Percentiles rank a stretch among this genome's conserved stretches.
These are phyloP conservation scores for Hecatera dysodea DNA, from an alignment of 2,888 invertebrate species.

Conservation along the genomic window DNA sequence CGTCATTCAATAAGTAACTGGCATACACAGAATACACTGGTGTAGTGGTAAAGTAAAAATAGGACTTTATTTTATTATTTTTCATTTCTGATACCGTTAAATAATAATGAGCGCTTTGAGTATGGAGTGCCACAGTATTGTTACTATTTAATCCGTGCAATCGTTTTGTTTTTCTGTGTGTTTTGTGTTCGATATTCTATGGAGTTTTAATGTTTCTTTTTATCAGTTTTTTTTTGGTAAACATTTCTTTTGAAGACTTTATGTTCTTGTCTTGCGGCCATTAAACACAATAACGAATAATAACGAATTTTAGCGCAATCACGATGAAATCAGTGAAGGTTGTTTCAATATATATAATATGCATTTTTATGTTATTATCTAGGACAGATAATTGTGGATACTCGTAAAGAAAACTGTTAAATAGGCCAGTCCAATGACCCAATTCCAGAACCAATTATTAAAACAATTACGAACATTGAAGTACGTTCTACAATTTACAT, in stretches of 20 bases:
- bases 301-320: not conserved
- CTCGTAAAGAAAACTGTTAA: not conserved
- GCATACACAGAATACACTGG: too few relatives aligned
- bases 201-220: not conserved
- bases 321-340: not conserved
- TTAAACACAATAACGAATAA: not conserved
- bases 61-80: not conserved
- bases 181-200: not conserved
- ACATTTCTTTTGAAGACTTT: not conserved
- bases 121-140: not conserved
- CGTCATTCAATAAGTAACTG: not conserved
- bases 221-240: not conserved
- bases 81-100: constrained; percentile 2
- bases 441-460: constrained; percentile 29
- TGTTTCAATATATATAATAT: not conserved
- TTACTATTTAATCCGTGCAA: constrained; percentile 14
- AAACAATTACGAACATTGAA: constrained; percentile 24
- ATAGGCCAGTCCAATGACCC: constrained; percentile 25
- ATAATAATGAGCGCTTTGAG: constrained; percentile 19
- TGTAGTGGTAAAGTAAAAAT: not conserved
- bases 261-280: not conserved
- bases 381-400: not conserved
- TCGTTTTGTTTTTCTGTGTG: not conserved
- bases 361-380: not conserved
- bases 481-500: constrained; percentile 36